Conservation (phyloP, 2,888 invertebrate genomes). For the Drosophila prolongata region DNA sequence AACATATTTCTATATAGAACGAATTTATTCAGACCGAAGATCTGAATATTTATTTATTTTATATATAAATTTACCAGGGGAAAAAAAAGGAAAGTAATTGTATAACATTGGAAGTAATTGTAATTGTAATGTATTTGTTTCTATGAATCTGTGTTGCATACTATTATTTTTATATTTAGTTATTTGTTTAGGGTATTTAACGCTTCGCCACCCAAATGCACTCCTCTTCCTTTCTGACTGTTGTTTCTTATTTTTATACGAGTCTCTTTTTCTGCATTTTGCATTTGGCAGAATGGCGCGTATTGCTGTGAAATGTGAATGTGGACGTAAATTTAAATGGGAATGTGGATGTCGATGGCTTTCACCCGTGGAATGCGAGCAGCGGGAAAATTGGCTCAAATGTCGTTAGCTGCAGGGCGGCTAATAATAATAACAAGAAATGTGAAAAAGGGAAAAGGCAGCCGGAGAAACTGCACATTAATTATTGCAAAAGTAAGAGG, state of each 20-base stretch:
- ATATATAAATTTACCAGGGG: too few species aligned
- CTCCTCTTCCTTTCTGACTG: neutral
- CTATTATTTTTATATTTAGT: too few species aligned
- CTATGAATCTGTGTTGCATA: too few species aligned
- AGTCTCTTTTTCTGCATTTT: constrained; percentile 19
- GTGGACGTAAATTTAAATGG: constrained; percentile 23
- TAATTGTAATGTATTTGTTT: too few species aligned
- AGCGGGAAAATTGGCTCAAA: constrained; percentile 70
- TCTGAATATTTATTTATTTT: too few species aligned
- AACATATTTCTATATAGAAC: too few species aligned
- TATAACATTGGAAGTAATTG: too few species aligned
- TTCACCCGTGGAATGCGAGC: constrained; percentile 75
- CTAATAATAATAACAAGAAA: constrained; percentile 54
- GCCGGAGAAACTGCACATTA: constrained; percentile 63
- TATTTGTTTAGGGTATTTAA: neutral
- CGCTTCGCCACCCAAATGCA: neutral
- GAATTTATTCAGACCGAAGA: too few species aligned
- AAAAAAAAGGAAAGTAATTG: too few species aligned
- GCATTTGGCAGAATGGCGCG: constrained; percentile 27
- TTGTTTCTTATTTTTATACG: constrained; percentile 14
- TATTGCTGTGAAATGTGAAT: constrained; percentile 22
- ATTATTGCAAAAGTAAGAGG: constrained; percentile 69
- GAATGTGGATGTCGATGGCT: constrained; percentile 52
- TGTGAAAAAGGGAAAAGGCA: constrained; percentile 4
- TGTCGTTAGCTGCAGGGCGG: constrained; percentile 57